A percentile compares a stretch with the other conserved stretches of the same genome.
Evolutionary conservation across 2,113 vertebrate species (phyloP).

Genomic region (Mastomys natalensis): DNA sequence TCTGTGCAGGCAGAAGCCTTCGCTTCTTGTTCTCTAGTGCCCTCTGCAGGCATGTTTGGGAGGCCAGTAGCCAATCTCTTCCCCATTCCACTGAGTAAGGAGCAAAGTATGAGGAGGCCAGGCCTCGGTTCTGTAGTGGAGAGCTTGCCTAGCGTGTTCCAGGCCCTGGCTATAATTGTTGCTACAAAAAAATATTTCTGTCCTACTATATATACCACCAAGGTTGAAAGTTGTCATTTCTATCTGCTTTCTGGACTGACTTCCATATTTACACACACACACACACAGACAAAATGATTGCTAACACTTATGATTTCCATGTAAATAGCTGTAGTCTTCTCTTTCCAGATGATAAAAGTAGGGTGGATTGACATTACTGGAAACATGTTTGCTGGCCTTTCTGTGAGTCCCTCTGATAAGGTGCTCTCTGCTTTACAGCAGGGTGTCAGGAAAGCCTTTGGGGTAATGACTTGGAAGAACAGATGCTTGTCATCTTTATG

Average conservation of each 20-base stretch:
- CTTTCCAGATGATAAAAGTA: background rate
- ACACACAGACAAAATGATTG: background rate
- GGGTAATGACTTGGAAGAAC: background rate
- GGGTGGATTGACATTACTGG: background rate
- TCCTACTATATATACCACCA: background rate
- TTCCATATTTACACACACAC: background rate
- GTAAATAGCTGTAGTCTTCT: background rate
- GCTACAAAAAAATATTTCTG: background rate
- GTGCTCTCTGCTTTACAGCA: background rate
- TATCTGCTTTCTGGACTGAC: background rate
- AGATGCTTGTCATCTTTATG: background rate
- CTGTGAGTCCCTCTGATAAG: background rate
- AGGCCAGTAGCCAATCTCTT: background rate
- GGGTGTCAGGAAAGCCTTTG: background rate
- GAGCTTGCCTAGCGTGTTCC: background rate
- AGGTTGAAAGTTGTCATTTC: background rate
- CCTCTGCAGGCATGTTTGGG: background rate
- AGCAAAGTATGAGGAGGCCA: too few species aligned
- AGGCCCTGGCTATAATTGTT: background rate
- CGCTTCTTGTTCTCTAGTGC: too few species aligned
- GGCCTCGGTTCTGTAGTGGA: background rate
- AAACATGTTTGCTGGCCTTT: background rate
- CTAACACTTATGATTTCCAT: background rate
- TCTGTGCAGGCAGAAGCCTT: background rate
- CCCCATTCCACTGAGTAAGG: background rate